phyloP scores from a whole-genome alignment of 2,888 invertebrate species.

The Dasysyrphus albostriatus region DNA sequence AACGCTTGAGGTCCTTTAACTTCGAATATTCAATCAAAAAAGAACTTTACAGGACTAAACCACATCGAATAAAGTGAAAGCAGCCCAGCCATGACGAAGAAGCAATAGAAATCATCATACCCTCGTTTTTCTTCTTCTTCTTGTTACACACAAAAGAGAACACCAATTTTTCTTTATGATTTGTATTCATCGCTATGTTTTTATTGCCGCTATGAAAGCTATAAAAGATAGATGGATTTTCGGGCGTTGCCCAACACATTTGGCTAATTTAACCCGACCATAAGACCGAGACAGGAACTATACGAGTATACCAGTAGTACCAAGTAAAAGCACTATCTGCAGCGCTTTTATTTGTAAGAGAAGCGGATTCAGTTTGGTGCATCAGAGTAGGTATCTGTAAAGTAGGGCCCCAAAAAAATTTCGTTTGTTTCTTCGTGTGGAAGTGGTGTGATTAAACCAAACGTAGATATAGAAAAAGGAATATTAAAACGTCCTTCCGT shows the following conservation, averaged over 20 bases:
- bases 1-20: slow-evolving; percentile 54
- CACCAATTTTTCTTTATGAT: slow-evolving; percentile 73
- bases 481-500: too few species aligned
- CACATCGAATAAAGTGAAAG: slow-evolving; percentile 12
- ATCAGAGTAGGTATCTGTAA: background rate
- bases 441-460: too few species aligned
- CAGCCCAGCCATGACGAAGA: slow-evolving; percentile 18
- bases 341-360: background rate
- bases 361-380: background rate
- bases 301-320: too few species aligned
- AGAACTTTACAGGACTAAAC: slow-evolving; percentile 42
- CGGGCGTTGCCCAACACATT: slow-evolving; percentile 74
- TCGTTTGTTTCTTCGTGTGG: too few species aligned
- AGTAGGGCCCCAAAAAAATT: background rate
- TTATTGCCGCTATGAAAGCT: slow-evolving; percentile 70
- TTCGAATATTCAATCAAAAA: slow-evolving; percentile 66
- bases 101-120: slow-evolving; percentile 41
- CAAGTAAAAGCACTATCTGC: slow-evolving; percentile 20
- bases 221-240: slow-evolving; percentile 75
- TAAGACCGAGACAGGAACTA: slow-evolving; percentile 10
- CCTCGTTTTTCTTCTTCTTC: slow-evolving; percentile 30
- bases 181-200: slow-evolving; percentile 73
- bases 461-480: too few species aligned
- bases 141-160: slow-evolving; percentile 42
- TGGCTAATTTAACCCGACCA: slow-evolving; percentile 76